Evolutionary conservation across 2,888 invertebrate species (phyloP).

Genomic region (Hyalella azteca): DNA sequence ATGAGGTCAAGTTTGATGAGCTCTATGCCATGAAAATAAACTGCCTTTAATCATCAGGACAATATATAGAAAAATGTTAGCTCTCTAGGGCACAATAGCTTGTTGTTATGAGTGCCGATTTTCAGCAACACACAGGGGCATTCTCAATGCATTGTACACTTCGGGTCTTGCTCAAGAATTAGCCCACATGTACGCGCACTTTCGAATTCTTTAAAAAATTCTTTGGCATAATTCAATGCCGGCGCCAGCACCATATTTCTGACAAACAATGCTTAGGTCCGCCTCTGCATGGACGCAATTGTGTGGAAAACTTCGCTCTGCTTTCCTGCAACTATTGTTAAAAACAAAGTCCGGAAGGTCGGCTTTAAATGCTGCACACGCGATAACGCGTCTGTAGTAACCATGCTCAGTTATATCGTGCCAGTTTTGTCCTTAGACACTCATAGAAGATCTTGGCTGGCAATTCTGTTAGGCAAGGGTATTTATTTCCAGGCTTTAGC

Average conservation of each 20-base stretch:
- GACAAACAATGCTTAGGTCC: conserved; percentile 30
- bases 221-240: background rate
- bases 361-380: background rate
- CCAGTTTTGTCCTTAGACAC: too few relatives aligned
- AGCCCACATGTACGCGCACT: conserved; percentile 13
- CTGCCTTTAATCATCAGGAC: too few relatives aligned
- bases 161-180: background rate
- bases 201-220: conserved; percentile 14
- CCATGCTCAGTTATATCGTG: too few relatives aligned
- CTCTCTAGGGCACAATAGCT: too few relatives aligned
- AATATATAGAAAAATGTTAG: too few relatives aligned
- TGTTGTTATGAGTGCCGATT: too few relatives aligned
- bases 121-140: too few relatives aligned
- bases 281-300: conserved; percentile 12
- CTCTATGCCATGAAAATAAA: too few relatives aligned
- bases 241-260: conserved; percentile 10
- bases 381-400: conserved; percentile 21
- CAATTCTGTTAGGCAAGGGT: too few relatives aligned
- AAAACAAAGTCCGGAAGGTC: conserved; percentile 28
- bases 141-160: background rate
- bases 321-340: conserved; percentile 30
- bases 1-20: too few relatives aligned
- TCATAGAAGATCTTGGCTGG: too few relatives aligned
- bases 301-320: conserved; percentile 16
- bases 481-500: too few relatives aligned